Evolutionary conservation across 2,888 invertebrate genomes (phyloP).

Genomic region (Pomacea canaliculata): DNA sequence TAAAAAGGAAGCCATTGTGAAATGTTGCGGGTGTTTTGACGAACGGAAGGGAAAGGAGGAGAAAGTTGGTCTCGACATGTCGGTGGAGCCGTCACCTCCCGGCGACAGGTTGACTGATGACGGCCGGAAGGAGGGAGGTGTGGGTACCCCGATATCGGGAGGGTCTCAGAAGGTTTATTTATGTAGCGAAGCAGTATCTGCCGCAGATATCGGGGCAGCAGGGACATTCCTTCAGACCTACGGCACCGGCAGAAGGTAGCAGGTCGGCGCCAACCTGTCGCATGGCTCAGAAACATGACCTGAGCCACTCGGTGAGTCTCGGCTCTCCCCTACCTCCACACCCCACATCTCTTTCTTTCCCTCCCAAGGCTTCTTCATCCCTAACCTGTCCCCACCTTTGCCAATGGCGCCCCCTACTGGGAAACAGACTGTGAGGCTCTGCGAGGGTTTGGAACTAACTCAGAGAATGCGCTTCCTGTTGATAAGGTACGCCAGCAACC

Average conservation of each 20-base stretch:
- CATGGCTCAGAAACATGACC: neutral
- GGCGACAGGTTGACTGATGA: no score
- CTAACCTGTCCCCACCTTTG: conserved; percentile 2
- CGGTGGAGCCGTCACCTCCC: no score
- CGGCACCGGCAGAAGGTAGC: conserved; percentile 1
- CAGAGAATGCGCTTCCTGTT: no score
- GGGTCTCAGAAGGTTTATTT: conserved; percentile 1
- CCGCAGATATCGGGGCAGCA: neutral
- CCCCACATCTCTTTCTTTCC: neutral
- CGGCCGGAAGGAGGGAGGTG: no score
- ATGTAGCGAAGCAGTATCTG: conserved; percentile 11
- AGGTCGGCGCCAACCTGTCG: conserved; percentile 12
- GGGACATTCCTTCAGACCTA: conserved; percentile 1
- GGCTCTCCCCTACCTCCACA: neutral
- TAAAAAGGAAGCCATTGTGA: no score
- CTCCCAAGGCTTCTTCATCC: neutral
- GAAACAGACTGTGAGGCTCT: conserved; percentile 9
- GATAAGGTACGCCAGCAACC: no score
- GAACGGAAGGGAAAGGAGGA: no score
- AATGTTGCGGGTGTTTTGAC: no score
- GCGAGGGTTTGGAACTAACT: neutral
- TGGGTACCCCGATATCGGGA: no score
- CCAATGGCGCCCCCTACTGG: conserved; percentile 1
- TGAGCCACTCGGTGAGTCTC: neutral
- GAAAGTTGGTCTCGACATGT: no score